Percentiles rank a stretch among this genome's conserved stretches.
phyloP scores from a whole-genome alignment of 1,140 invertebrate species.

The Chelonus insularis region DNA sequence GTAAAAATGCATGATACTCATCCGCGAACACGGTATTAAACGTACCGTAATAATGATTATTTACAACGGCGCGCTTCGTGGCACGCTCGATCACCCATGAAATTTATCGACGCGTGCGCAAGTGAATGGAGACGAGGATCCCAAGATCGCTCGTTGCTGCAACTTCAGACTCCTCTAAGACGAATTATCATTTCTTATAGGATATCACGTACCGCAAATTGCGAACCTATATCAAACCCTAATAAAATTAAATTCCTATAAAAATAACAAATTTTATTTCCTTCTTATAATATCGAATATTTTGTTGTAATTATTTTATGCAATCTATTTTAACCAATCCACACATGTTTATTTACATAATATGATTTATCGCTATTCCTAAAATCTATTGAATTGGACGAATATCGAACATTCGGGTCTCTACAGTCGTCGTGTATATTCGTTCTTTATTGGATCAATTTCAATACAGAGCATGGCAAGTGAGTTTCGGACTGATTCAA shows the following conservation, averaged over 20 bases:
- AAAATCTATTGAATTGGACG: background rate
- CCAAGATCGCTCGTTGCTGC: background rate
- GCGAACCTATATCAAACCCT: background rate
- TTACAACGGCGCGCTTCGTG: slow-evolving; percentile 22
- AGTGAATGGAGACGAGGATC: background rate
- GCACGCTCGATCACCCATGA: slow-evolving; percentile 26
- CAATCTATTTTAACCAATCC: background rate
- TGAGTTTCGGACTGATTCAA: slow-evolving; percentile 21
- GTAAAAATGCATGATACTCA: slow-evolving; percentile 12
- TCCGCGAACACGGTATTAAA: slow-evolving; percentile 18
- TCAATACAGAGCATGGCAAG: slow-evolving; percentile 16
- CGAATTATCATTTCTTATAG: slow-evolving; percentile 22
- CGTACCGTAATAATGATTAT: slow-evolving; percentile 30
- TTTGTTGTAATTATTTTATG: background rate
- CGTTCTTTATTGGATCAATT: slow-evolving; percentile 31
- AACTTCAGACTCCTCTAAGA: background rate
- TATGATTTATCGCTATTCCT: slow-evolving; percentile 19
- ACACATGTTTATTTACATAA: slow-evolving; percentile 16
- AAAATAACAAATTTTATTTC: too few species aligned
- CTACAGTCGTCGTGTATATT: too few species aligned
- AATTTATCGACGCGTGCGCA: slow-evolving; percentile 23
- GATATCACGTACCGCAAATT: background rate
- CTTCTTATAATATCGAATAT: too few species aligned
- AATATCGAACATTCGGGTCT: too few species aligned
- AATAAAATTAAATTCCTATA: background rate